Evolutionary conservation across 2,797 vertebrate genomes (phyloP).

Genomic region (Anguilla megastoma): DNA sequence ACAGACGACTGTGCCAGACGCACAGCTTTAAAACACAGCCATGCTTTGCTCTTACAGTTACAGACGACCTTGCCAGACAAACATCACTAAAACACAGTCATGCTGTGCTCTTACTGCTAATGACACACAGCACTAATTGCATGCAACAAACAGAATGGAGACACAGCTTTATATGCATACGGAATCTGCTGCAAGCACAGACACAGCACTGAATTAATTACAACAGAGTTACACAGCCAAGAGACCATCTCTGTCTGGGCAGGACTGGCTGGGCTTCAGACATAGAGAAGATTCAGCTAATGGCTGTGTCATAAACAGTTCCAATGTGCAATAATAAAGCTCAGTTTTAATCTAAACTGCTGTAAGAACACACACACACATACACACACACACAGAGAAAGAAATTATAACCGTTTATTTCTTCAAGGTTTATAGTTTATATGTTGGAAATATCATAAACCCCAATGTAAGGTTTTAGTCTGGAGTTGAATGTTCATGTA

Average conservation of each 20-base stretch:
- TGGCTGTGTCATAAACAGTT: neutral
- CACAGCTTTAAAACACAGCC: neutral
- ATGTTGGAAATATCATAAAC: neutral
- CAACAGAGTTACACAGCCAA: neutral
- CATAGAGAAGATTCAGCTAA: neutral
- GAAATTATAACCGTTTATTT: too few species aligned
- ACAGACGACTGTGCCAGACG: neutral
- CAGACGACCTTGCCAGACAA: too few species aligned
- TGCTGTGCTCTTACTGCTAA: too few species aligned
- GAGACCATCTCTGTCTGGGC: neutral
- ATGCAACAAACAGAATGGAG: neutral
- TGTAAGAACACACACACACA: neutral
- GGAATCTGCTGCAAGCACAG: neutral
- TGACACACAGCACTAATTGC: neutral
- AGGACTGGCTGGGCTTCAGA: neutral
- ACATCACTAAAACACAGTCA: too few species aligned
- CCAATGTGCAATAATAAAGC: neutral
- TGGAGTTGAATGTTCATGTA: neutral
- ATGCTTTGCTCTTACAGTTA: too few species aligned
- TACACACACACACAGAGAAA: neutral
- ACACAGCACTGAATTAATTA: neutral
- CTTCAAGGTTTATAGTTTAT: neutral
- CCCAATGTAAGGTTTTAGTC: neutral
- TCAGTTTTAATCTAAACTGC: neutral
- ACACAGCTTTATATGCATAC: neutral